Evolutionary conservation across 1,140 invertebrate genomes (phyloP).

Genomic region (Anoplolepis gracilipes): DNA sequence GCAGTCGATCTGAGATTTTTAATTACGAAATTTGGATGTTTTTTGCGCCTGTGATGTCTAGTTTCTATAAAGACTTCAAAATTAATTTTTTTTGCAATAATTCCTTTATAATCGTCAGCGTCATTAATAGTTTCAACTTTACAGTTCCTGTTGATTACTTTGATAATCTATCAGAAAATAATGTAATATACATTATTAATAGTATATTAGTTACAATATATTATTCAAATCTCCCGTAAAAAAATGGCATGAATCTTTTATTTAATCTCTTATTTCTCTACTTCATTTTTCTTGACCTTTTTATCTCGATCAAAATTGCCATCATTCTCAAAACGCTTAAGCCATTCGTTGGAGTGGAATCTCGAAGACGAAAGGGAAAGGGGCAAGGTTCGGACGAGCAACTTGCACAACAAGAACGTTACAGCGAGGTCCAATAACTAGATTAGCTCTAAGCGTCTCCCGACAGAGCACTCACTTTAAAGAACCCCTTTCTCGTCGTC

Average conservation of each 20-base stretch:
- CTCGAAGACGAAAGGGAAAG: constrained; percentile 40
- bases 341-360: not conserved
- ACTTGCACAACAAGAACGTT: constrained; percentile 46
- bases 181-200: not conserved
- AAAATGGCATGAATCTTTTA: not conserved
- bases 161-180: not conserved
- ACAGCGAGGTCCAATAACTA: constrained; percentile 68
- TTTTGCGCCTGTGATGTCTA: too few relatives aligned
- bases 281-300: not conserved
- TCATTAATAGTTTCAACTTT: not conserved
- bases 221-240: not conserved
- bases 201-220: too few relatives aligned
- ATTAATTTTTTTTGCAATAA: not conserved
- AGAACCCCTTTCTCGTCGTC: constrained; percentile 29
- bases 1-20: too few relatives aligned
- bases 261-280: too few relatives aligned
- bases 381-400: constrained; percentile 35
- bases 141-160: not conserved
- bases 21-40: too few relatives aligned
- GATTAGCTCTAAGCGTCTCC: constrained; percentile 68
- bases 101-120: not conserved
- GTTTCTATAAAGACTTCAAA: not conserved
- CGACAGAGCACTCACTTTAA: constrained; percentile 58
- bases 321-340: constrained; percentile 5
- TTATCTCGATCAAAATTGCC: constrained; percentile 24